Base-by-base conservation (phyloP, 2,113 vertebrate genomes). In the Nestor notabilis region DNA sequence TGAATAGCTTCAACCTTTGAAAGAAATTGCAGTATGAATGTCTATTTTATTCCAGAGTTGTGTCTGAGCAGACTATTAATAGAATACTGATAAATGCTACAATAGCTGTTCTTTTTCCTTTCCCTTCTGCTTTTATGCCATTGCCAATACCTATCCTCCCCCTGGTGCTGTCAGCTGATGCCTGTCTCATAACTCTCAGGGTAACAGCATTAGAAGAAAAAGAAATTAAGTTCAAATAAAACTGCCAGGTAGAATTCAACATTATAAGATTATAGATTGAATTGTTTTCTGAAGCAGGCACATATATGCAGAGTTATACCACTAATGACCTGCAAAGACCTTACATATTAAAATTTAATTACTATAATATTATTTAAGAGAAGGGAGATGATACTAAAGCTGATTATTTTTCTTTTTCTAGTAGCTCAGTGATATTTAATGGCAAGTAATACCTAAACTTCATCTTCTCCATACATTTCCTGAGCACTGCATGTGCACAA, bases 141-240 rank as follows among this genome's bases (percentile, higher is more conserved):
- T 89, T 27, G 70, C 96, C 98, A 97, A 98, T 98, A 97, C 77
- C 75, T 43, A 35, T 93, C 90, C 95, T 97, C 96, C 95, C 95
- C 70, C 89, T 81, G 93, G 95, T 87, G 92, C 83, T 96, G 91
- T 94, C 93, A 93, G 95, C 83, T 91, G 93, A 95, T 88, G 78
- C 85, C 70, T 80, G 81, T 72, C 95, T 98, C 92, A 24, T 98
- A 98, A 98, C 93, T 98, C 97, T 96, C 91, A 72, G 83, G 77
- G 89, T 93, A 95, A 95, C 91, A 83, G 90, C 89, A 88, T 97
- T 90, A 96, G 96, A 90, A 39, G 93, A 96, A 90, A 95, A 96
- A 98, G 95, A 97, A 97, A 97, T 97, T 96, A 97, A 92, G 92
- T 93, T 96, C 96, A 95, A 95, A 97, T 98, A 97, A 97, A 97